Base-by-base conservation (phyloP, 2,797 vertebrate genomes). In the Echeneis naucrates region DNA sequence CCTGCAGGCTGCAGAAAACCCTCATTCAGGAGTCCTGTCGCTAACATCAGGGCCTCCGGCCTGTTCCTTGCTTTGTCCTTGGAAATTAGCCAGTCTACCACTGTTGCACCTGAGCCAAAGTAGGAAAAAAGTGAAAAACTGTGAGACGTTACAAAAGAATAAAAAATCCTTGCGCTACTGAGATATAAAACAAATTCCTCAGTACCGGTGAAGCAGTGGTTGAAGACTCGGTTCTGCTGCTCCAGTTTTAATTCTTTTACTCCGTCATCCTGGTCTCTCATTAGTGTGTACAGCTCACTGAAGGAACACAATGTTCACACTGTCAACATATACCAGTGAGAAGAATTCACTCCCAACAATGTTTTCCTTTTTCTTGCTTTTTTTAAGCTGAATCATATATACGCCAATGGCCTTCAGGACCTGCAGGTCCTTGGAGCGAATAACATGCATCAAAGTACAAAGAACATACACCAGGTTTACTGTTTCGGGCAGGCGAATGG, bases 121-220 rank as follows among this genome's bases (percentile, higher is more conserved):
- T 5, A 5, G 19, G 9, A 52, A 75, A 59, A 19, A 0, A 2
- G 17, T 8, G 4, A 17, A 54, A 63, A 42, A 53, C 35, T 2
- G 0, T 23, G 5, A 71, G 5, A 12, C 16, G 2, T 7, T 5
- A 63, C 3, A 48, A 59, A 27, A 8, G 27, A 5, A 30, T 2
- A 19, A 47, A 47, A 21, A 47, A 6, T 24, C 35, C 64, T 66
- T 1, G 3, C 57, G 17, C 58, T 38, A 42, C 16, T 23, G 35
- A 2, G 45, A 44, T 27, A 42, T 11, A 11, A 50, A 21, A 19
- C 8, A 14, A n/a, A n/a, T n/a, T n/a, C n/a, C n/a, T 33, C 37
- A 17, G 26, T 91, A 99, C 98, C 97, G 30, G 95, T 95, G 92
- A 99, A 99, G 81, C 98, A 99, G 77, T 99, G 94, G 89, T 97